Evolutionary conservation across 2,888 invertebrate genomes (phyloP), one percentile per base, ranked within the genome.

Genomic region (Drosophila aldrichi): DNA sequence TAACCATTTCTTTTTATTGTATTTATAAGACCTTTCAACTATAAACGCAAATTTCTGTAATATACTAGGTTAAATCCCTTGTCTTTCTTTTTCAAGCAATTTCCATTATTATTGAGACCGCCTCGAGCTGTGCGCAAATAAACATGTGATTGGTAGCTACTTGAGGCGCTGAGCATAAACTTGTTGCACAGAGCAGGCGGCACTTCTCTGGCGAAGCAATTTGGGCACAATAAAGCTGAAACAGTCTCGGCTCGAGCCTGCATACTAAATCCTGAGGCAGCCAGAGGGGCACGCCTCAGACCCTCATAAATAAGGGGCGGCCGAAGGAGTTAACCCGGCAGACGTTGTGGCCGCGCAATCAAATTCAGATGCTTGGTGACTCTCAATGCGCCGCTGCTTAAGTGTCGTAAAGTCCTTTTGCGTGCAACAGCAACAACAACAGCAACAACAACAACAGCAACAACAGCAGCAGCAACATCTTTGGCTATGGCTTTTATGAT

Each of bases 401-500:
- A 90, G 90, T 88, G 88, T 89, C 90, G 81, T 88, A 89, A 88
- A 87, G 90, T 90, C 87, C 82, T 87, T 71, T 77, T 74, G 73
- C 74, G 71, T 69, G 69, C 70, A 74, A 52, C 56, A 70, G 61
- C 58, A 60, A 55, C 48, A 48, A 4, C 25, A 69, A 56, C 56
- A 60, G 44, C 70, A 74, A 29, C 29, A 8, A 29, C 29, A 29
- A 8, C 29, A 29, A 1, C 70, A 75, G 48, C 56, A 70, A 58
- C 58, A 59, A 57, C 48, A 48, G 5, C 46, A 69, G 52, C 56
- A 60, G 48, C 70, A 74, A 63, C 67, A 62, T 52, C 54, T 60
- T 49, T 52, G 58, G 61, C 48, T 59, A 68, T 71, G 60, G 82
- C 69, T 85, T 90, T 90, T 88, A 90, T 88, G 88, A 88, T 88